These are phyloP conservation scores for Andrena praecox DNA, from an alignment of 2,888 invertebrate species.

Conservation along the genomic window DNA sequence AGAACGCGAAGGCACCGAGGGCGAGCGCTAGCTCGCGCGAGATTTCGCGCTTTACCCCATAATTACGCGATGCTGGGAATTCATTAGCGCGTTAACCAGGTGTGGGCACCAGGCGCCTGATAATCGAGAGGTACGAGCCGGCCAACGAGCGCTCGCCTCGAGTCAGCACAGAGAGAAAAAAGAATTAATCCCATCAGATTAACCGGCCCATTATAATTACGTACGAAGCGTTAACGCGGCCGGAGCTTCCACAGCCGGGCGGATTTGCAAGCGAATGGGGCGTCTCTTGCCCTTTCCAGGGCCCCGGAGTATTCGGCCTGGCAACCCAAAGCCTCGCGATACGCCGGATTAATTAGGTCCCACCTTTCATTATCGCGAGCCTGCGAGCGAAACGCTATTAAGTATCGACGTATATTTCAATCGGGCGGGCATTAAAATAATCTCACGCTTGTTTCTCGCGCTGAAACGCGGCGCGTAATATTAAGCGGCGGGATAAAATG, in stretches of 20 bases:
- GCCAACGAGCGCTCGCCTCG: constrained; percentile 26
- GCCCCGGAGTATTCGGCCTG: not conserved
- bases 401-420: constrained; percentile 53
- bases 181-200: constrained; percentile 71
- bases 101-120: constrained; percentile 59
- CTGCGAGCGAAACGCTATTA: constrained; percentile 31
- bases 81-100: constrained; percentile 73
- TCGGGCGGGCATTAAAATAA: constrained; percentile 39
- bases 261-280: constrained; percentile 34
- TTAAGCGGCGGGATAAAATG: constrained; percentile 26
- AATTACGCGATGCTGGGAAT: constrained; percentile 70
- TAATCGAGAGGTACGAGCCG: constrained; percentile 47
- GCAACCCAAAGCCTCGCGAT: constrained; percentile 42
- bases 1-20: constrained; percentile 17
- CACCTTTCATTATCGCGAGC: constrained; percentile 40
- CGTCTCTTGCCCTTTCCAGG: constrained; percentile 7
- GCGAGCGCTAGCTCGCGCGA: constrained; percentile 36
- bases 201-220: constrained; percentile 68
- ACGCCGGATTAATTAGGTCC: constrained; percentile 62
- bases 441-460: constrained; percentile 30
- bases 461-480: not conserved
- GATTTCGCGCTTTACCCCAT: constrained; percentile 65
- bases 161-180: constrained; percentile 46
- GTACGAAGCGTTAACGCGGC: constrained; percentile 65
- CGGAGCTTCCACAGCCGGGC: constrained; percentile 45